These are phyloP conservation scores for Rhodinocichla rosea DNA, from an alignment of 2,113 vertebrate species.

Conservation along the genomic window DNA sequence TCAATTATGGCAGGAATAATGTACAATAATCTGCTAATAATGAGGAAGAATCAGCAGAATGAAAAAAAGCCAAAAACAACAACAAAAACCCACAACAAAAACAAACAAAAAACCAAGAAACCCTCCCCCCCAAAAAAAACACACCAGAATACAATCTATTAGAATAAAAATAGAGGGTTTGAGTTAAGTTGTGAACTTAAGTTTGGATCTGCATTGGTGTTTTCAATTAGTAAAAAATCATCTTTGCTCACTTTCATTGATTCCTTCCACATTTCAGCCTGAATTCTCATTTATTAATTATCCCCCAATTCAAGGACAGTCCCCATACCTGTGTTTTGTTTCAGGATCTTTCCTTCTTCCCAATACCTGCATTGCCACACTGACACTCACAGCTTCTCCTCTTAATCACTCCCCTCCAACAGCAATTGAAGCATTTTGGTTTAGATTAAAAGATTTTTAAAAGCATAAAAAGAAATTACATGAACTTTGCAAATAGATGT, in stretches of 20 bases:
- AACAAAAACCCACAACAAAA: not conserved
- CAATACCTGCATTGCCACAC: not conserved
- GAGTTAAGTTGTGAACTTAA: not conserved
- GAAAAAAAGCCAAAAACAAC: not conserved
- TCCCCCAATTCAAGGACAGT: not conserved
- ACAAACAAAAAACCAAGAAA: not conserved
- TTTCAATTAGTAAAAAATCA: not conserved
- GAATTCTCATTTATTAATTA: not conserved
- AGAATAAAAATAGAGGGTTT: not conserved
- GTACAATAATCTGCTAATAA: not conserved
- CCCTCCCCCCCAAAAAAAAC: not conserved
- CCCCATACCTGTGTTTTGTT: not conserved
- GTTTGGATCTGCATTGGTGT: not conserved
- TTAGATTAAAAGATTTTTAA: not conserved
- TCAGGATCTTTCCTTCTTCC: not conserved
- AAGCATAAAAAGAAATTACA: not conserved
- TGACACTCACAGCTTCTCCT: not conserved
- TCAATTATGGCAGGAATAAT: not conserved
- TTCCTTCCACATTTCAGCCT: not conserved
- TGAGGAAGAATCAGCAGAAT: not conserved
- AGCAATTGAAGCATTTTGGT: slow-evolving; percentile 3
- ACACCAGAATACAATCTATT: not conserved
- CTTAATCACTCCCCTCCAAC: not conserved
- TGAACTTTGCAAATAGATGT: slow-evolving; percentile 58
- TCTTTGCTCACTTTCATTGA: not conserved